Evolutionary conservation across 2,888 invertebrate species (phyloP).

Genomic region (Sarcophaga subvicina): DNA sequence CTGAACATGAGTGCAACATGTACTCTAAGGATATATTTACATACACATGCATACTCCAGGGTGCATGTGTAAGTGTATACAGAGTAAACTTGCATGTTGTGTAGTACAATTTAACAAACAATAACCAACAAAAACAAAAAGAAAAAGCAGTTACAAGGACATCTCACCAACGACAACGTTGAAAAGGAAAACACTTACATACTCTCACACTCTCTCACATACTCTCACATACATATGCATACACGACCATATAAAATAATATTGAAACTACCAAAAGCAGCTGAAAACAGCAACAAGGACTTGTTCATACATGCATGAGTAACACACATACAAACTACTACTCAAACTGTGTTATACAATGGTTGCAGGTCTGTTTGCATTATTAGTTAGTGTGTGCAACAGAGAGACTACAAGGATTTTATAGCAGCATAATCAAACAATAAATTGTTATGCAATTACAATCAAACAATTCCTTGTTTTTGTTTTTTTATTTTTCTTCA

Average conservation of each 20-base stretch:
- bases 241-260: slow-evolving; percentile 16
- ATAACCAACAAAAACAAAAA: slow-evolving; percentile 56
- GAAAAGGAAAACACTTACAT: neutral
- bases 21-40: slow-evolving; percentile 22
- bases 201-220: neutral
- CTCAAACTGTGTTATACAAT: too few relatives aligned
- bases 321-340: slow-evolving; percentile 3
- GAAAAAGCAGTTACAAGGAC: slow-evolving; percentile 59
- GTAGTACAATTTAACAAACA: slow-evolving; percentile 39
- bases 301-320: slow-evolving; percentile 41
- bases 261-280: slow-evolving; percentile 5
- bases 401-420: slow-evolving; percentile 42
- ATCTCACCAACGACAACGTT: slow-evolving; percentile 21
- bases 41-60: neutral
- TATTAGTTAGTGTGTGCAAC: slow-evolving; percentile 5
- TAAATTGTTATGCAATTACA: slow-evolving; percentile 57
- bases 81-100: slow-evolving; percentile 51
- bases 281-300: slow-evolving; percentile 35
- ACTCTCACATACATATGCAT: neutral
- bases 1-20: slow-evolving; percentile 61
- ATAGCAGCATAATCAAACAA: slow-evolving; percentile 49
- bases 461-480: slow-evolving; percentile 35
- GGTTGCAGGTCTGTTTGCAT: too few relatives aligned
- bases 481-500: neutral
- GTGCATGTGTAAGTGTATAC: slow-evolving; percentile 17